Evolutionary conservation across 2,797 vertebrate genomes (phyloP), one percentile per base, ranked within the genome.

Genomic region (Chloroceryle amazona): DNA sequence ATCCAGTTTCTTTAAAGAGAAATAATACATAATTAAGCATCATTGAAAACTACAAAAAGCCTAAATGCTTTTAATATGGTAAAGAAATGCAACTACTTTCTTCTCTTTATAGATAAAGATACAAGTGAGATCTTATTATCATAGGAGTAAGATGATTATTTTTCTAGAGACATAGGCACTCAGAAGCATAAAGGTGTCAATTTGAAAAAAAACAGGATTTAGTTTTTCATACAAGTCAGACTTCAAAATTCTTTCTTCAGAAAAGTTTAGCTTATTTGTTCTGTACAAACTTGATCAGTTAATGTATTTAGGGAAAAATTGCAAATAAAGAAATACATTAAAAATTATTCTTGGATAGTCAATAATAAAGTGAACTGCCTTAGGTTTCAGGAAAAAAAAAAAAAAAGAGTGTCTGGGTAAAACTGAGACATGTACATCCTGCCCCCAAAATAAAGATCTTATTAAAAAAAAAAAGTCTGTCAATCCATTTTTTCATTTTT

Each of bases 1-100:
- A 91, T 99, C 99, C 91, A 98, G 98, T 99, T 99, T 99, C 99
- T 99, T 98, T 91, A 70, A 76, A 72, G 79, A 94, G 81, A 92
- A 92, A 31, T 9, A 95, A 83, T 26, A 90, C 20, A 78, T 16
- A 31, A 58, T 49, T 72, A 90, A 87, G 37, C n/a, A 57, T 9
- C 20, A 39, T 15, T 47, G 21, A 78, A 90, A 91, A 66, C 5
- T 41, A 35, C 13, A 60, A 52, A 67, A 89, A 81, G 14, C 20
- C n/a, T 71, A 37, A 5, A 39, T 8, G 19, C 7, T 68, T 71
- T 72, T 81, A 31, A 49, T 23, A 37, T 2, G 3, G 33, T 11
- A 58, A 58, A 42, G 8, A 66, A 79, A 82, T 6, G 9, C 37
- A 79, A 67, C 16, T 47, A 1, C 11, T 60, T 15, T 60, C 57